Evolutionary conservation across 2,888 invertebrate species (phyloP), one percentile per base, ranked within the genome.

Genomic region (Agonopterix subpropinquella): DNA sequence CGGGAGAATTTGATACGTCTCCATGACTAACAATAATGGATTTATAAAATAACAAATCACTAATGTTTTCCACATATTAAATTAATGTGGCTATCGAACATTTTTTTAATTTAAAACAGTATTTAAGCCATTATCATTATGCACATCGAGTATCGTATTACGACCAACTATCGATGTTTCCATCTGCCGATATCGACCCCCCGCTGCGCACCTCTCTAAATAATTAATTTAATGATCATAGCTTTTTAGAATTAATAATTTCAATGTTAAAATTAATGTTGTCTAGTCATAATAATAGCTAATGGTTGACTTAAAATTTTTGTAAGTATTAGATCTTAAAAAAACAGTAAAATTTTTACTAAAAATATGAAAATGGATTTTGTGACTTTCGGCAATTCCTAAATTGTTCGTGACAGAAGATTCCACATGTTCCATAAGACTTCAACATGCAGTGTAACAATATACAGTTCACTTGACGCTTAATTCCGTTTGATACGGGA

Each of bases 171-270:
- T 53, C 50, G 56, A 52, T 51, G 48, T 53, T 51, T 53, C 28
- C 52, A 62, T 58, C 61, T 48, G 35, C 50, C 47, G 54, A 53
- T 47, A 49, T 42, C 41, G 62, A 47, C 57, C 64, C 61, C 69
- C 69, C 60, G 62, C 55, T 43, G 51, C 18, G 60, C 53, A 44
- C 48, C 43, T 55, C 54, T 51, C 59, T 54, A 57, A 55, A 59
- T 65, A 65, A 72, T 70, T 65, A 66, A 66, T 66, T 63, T 59
- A 63, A 67, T 62, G 58, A 53, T 13, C 11, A 42, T 11, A 11
- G 13, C 11, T 42, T 11, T 13, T 11, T 11, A 8, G 13, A 42
- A 42, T 8, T 7, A 42, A 42, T 13, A 28, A 28, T 28, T 28
- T 28, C 28, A 7, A 28, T 28, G 28, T 28, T 28, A 28, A 28